These are phyloP conservation scores for Hippocampus guttulatus DNA, from an alignment of 2,113 vertebrate species.

Conservation along the genomic window DNA sequence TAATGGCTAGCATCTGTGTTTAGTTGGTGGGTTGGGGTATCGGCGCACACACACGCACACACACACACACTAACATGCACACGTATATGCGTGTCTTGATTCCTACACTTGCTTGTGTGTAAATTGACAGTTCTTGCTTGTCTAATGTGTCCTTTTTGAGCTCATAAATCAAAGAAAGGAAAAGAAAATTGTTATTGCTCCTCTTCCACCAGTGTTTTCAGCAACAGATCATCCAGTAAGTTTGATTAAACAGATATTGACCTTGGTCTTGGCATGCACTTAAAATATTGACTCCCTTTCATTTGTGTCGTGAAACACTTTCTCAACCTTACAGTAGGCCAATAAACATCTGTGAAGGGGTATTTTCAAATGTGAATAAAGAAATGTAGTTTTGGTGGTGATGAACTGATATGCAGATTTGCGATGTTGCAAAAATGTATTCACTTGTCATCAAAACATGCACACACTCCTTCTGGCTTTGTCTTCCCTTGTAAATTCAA, in stretches of 20 bases:
- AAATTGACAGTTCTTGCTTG: neutral
- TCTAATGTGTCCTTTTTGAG: neutral
- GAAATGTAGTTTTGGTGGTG: neutral
- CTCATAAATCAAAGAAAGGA: neutral
- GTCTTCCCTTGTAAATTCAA: neutral
- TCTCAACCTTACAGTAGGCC: neutral
- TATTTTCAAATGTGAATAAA: neutral
- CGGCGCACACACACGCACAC: constrained; percentile 17
- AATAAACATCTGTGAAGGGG: no score
- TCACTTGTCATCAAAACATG: neutral
- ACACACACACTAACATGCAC: neutral
- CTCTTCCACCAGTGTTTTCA: neutral
- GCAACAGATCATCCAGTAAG: neutral
- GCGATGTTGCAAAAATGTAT: neutral
- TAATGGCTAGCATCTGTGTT: constrained; percentile 49
- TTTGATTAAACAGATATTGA: neutral
- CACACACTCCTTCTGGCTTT: neutral
- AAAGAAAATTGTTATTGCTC: neutral
- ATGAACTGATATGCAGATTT: neutral
- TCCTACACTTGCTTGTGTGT: neutral
- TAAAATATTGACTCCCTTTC: neutral
- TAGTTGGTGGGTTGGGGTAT: constrained; percentile 12
- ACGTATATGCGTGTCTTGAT: no score
- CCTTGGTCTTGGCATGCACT: neutral
- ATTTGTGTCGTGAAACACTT: neutral